These are phyloP conservation scores for Tapera naevia DNA, from an alignment of 2,797 vertebrate species.

Conservation along the genomic window DNA sequence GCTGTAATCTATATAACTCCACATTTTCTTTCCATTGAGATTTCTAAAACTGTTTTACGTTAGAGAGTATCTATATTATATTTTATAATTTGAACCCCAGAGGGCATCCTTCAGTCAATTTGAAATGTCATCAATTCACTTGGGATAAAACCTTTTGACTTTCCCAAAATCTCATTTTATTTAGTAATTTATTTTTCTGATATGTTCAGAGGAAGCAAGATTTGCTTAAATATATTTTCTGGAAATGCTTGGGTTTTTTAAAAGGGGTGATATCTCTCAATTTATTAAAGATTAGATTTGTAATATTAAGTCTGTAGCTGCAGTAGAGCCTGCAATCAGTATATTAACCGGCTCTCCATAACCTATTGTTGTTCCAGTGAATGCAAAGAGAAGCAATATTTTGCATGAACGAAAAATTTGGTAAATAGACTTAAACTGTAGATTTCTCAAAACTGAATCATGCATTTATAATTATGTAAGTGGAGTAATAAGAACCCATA, in stretches of 20 bases:
- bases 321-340: neutral
- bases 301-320: neutral
- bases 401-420: neutral
- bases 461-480: neutral
- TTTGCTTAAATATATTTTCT: neutral
- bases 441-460: neutral
- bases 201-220: neutral
- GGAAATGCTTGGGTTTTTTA: neutral
- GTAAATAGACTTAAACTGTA: neutral
- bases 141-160: conserved; percentile 1
- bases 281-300: neutral
- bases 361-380: neutral
- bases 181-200: neutral
- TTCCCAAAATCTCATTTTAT: conserved; percentile 17
- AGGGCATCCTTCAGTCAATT: conserved; percentile 2
- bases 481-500: neutral
- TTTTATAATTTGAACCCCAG: neutral
- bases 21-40: neutral
- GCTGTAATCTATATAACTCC: neutral
- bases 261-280: neutral
- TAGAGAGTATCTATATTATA: neutral
- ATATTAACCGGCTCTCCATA: neutral
- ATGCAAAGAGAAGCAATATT: neutral
- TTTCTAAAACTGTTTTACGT: neutral
- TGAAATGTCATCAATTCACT: neutral